Evolutionary conservation across 92 coral and sea anemone species (phyloP).

Genomic region (Scolanthus callimorphus): DNA sequence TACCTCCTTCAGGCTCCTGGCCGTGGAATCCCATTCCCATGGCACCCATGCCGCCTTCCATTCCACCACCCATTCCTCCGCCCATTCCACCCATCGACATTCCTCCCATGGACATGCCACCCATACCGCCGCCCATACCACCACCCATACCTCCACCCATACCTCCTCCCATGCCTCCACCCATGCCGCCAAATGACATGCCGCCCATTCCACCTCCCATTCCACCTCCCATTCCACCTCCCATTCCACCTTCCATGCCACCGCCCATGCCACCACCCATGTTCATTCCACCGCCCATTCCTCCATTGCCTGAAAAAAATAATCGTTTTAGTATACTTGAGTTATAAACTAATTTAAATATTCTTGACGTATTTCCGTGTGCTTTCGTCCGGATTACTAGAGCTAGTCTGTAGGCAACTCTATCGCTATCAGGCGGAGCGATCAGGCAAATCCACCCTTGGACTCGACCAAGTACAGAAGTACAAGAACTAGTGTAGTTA

Average conservation of each 20-base stretch:
- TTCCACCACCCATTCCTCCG: constrained; percentile 33
- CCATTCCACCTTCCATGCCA: constrained; percentile 11
- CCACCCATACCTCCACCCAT: constrained; percentile 48
- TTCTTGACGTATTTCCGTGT: too few relatives aligned
- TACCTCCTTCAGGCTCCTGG: constrained; percentile 14
- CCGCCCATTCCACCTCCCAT: constrained; percentile 67
- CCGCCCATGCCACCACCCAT: constrained; percentile 34
- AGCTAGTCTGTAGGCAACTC: too few relatives aligned
- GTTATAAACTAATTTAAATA: too few relatives aligned
- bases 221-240: constrained; percentile 33
- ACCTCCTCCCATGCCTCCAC: constrained; percentile 29
- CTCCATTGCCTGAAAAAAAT: too few relatives aligned
- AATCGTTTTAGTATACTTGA: too few relatives aligned
- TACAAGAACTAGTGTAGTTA: too few relatives aligned
- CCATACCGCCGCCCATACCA: constrained; percentile 68
- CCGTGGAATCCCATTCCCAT: constrained; percentile 37
- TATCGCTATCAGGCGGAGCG: too few relatives aligned
- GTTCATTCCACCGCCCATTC: constrained; percentile 13
- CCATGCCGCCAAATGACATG: constrained; percentile 30
- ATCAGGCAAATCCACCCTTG: too few relatives aligned
- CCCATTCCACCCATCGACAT: constrained; percentile 31
- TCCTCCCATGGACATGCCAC: constrained; percentile 60
- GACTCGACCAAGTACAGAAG: too few relatives aligned
- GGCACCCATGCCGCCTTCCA: neutral
- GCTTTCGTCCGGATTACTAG: too few relatives aligned